phyloP scores from a whole-genome alignment of 1,140 invertebrate genomes.

The Drosophila kohkoa region DNA sequence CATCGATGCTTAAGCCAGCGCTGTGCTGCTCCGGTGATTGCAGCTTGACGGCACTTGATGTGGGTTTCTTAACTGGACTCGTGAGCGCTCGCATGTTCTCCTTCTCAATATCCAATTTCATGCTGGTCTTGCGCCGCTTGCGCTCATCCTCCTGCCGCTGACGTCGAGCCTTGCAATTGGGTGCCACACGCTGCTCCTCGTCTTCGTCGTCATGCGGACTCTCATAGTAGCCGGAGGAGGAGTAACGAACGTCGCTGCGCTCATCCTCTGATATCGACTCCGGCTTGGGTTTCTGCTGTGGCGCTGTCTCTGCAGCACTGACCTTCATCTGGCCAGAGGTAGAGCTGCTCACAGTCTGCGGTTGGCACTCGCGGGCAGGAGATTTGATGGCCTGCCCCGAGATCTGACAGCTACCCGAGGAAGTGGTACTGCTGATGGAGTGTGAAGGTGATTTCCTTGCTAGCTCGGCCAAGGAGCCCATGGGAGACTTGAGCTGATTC shows the following conservation, averaged over 20 bases:
- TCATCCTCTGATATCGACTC: conserved; percentile 89
- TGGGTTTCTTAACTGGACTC: conserved; percentile 78
- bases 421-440: conserved; percentile 87
- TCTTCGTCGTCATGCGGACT: conserved; percentile 90
- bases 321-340: conserved; percentile 49
- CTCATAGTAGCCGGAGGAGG: conserved; percentile 92
- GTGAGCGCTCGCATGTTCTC: conserved; percentile 82
- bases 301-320: conserved; percentile 22
- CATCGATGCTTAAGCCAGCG: conserved; percentile 40
- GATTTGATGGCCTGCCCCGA: conserved; percentile 84
- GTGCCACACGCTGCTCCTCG: conserved; percentile 45
- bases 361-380: conserved; percentile 62
- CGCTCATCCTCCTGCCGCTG: conserved; percentile 80
- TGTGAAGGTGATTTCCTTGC: conserved; percentile 79
- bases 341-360: conserved; percentile 58
- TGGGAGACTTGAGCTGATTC: conserved; percentile 53
- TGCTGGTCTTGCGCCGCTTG: conserved; percentile 79
- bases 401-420: conserved; percentile 89
- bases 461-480: conserved; percentile 66
- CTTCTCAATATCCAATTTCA: conserved; percentile 84
- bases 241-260: conserved; percentile 88
- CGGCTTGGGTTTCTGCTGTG: conserved; percentile 53
- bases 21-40: conserved; percentile 71
- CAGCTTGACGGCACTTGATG: conserved; percentile 15
- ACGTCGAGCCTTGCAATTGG: conserved; percentile 58